Evolutionary conservation across 2,113 vertebrate genomes (phyloP), one percentile per base, ranked within the genome.

Genomic region (Astur gentilis): DNA sequence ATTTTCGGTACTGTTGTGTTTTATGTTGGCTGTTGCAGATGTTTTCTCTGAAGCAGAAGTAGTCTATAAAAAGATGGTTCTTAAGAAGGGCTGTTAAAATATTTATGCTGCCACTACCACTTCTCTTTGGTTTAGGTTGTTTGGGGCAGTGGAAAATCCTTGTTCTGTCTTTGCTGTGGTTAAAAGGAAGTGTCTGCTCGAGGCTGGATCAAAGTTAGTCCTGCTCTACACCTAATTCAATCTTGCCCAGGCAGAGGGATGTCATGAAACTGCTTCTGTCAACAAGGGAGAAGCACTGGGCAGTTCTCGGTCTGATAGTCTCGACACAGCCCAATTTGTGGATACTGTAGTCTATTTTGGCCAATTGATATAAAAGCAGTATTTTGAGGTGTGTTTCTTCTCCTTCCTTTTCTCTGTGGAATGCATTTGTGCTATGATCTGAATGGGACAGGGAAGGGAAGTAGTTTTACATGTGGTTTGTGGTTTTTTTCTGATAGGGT

Each of bases 251-350:
- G 47, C 64, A 47, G 38, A 15, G 45, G 23, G 80, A 27, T 36
- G 29, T 64, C 38, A 7, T 4, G 1, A 45, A 58, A 45, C 55
- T 45, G 89, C 66, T 38, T 19, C 70, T 34, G 13, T 19, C 49
- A 6, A 2, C 17, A 4, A 45, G 21, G 18, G 31, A 36, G 75
- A 60, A 44, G 62, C 25, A 32, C 13, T 0, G 1, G 34, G 36
- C 19, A 17, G 34, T 20, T 67, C 47, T 36, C 10, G 19, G 62
- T 10, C 55, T 49, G 61, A 3, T 11, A 8, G 16, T 25, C 34
- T 44, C 2, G 1, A 11, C 85, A 22, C 36, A 50, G 60, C 32
- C 49, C 42, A 23, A 2, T 10, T 20, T 0, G 0, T 34, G 81
- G 65, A 17, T 22, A 7, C 45, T 13, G 2, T 23, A 6, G 12